Base-by-base conservation (phyloP, 1,140 invertebrate genomes). In the Lepeophtheirus salmonis region DNA sequence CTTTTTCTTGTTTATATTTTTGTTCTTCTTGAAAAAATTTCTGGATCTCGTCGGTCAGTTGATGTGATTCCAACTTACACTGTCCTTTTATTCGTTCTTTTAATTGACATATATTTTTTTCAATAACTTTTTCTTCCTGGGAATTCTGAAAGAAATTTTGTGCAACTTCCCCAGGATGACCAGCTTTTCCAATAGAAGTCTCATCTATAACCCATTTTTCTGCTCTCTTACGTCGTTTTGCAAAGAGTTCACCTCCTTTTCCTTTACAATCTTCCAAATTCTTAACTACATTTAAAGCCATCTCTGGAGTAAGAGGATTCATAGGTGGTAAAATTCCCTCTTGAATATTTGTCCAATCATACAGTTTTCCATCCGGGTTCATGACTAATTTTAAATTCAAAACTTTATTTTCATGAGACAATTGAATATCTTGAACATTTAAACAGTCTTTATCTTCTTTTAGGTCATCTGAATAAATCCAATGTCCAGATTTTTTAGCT, bases 161-260 rank as follows among this genome's bases (percentile, higher is more conserved):
- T n/a, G n/a, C n/a, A n/a, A n/a, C n/a, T n/a, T n/a, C n/a, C n/a
- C n/a, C n/a, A n/a, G n/a, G n/a, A n/a, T n/a, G n/a, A n/a, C n/a
- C n/a, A 54, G 17, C 52, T 2, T 18, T 14, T 3, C 52, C 16
- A 2, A 14, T 22, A n/a, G n/a, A 22, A 17, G n/a, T 59, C n/a
- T 59, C 57, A 21, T 59, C 57, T n/a, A 59, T 23, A 50, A 59
- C 57, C 57, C 57, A 59, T 20, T 59, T 59, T 17, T 59, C 57
- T 2, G 57, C 57, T 18, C 30, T 59, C 48, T 59, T 50, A 2
- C 49, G 24, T 17, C 57, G n/a, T 41, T 59, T 59, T 2, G 57
- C 57, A 50, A 59, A 59, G 17, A 59, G 48, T 22, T 59, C 57
- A 6, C 57, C 57, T 2, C 57, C 57, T 2, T 22, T 16, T 4